phyloP scores from a whole-genome alignment of 2,113 vertebrate species.

The Lepus americanus region DNA sequence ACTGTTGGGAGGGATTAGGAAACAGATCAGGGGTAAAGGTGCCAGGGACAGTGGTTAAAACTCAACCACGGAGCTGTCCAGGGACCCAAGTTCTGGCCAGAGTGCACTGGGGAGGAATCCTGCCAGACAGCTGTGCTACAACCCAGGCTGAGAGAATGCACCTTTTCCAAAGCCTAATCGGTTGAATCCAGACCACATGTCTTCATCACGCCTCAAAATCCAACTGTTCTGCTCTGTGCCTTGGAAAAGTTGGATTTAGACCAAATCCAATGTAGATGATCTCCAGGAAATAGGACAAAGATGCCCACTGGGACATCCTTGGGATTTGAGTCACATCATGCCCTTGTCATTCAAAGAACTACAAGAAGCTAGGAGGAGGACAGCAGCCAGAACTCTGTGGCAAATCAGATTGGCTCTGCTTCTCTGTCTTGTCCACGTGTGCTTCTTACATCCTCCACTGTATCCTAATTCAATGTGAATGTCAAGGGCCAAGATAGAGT shows the following conservation, averaged over 20 bases:
- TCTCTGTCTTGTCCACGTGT: neutral
- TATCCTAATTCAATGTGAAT: neutral
- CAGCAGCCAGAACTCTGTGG: neutral
- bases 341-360: neutral
- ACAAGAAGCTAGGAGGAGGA: neutral
- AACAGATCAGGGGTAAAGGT: too few relatives aligned
- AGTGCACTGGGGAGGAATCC: neutral
- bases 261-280: neutral
- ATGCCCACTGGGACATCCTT: neutral
- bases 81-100: accelerated
- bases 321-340: neutral
- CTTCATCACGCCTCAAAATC: neutral
- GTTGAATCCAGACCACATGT: neutral
- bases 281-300: neutral
- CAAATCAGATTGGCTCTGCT: neutral
- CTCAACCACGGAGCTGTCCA: neutral
- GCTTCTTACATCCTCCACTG: neutral
- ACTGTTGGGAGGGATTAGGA: neutral
- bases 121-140: neutral
- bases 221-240: neutral
- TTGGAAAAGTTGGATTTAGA: neutral
- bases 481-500: neutral
- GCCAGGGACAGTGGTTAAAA: neutral
- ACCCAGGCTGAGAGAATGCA: neutral
- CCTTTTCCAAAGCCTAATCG: neutral